phyloP scores from a whole-genome alignment of 2,888 invertebrate genomes.

The Cataglyphis livida region DNA sequence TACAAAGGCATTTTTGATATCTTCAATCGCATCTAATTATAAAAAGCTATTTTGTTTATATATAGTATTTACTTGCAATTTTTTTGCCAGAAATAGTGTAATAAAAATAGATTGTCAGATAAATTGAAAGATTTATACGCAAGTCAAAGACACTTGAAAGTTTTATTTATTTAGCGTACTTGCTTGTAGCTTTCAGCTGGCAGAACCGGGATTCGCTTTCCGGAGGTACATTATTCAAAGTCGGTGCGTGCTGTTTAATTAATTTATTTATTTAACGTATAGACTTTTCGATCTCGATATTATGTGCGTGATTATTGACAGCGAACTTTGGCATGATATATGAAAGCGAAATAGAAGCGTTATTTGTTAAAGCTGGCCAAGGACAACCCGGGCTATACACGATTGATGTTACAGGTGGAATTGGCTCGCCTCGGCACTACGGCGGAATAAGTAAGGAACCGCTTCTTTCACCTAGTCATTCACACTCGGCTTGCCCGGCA shows the following conservation, averaged over 20 bases:
- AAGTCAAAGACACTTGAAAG: neutral
- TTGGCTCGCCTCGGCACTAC: constrained; percentile 88
- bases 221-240: neutral
- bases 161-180: constrained; percentile 41
- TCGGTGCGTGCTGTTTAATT: constrained; percentile 12
- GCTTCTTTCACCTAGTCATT: constrained; percentile 87
- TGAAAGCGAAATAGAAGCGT: constrained; percentile 52
- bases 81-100: neutral
- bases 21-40: neutral
- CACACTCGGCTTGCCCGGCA: constrained; percentile 86
- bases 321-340: constrained; percentile 41
- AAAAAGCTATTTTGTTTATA: neutral
- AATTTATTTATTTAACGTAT: constrained; percentile 25
- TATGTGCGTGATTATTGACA: constrained; percentile 44
- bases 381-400: constrained; percentile 69
- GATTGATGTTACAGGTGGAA: constrained; percentile 87
- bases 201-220: neutral
- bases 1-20: neutral
- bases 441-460: constrained; percentile 86
- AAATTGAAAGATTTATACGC: neutral
- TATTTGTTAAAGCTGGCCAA: constrained; percentile 28
- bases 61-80: neutral
- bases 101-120: constrained; percentile 10
- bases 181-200: constrained; percentile 39
- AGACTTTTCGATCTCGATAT: constrained; percentile 39